Conservation (phyloP, 2,797 vertebrate genomes). For the Paguma larvata region DNA sequence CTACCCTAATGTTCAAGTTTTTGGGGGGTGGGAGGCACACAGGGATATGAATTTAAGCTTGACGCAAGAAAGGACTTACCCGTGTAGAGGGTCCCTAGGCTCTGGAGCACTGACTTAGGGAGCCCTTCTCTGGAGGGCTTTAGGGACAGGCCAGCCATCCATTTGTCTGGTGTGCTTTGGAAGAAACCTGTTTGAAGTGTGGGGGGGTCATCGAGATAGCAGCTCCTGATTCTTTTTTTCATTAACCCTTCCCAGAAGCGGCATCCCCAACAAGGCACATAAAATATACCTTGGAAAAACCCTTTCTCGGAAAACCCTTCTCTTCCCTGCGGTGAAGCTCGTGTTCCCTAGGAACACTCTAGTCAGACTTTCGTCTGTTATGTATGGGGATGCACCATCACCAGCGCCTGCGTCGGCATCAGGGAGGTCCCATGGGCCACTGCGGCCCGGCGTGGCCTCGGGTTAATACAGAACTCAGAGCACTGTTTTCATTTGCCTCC, state of each 20-base stretch:
- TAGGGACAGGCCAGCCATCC: constrained; percentile 15
- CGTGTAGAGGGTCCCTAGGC: neutral
- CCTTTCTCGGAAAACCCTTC: neutral
- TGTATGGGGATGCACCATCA: neutral
- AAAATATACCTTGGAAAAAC: neutral
- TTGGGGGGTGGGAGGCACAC: neutral
- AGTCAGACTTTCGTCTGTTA: neutral
- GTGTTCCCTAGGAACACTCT: neutral
- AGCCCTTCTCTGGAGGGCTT: constrained; percentile 43
- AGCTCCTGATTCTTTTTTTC: constrained; percentile 50
- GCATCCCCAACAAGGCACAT: neutral
- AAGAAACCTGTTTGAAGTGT: constrained; percentile 60
- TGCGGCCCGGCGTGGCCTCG: neutral
- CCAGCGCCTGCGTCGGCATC: neutral
- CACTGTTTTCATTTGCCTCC: neutral
- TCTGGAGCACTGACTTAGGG: constrained; percentile 48
- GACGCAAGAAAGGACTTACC: constrained; percentile 61
- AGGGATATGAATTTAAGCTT: constrained; percentile 1
- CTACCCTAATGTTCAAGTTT: neutral
- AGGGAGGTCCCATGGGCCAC: neutral
- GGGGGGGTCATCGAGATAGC: constrained; percentile 15
- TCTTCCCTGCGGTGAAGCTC: neutral
- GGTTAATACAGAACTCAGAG: neutral
- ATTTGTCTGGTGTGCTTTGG: constrained; percentile 51
- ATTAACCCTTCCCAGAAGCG: constrained; percentile 37